Percentiles rank a stretch among this genome's conserved stretches.
Conservation (phyloP, 2,888 invertebrate genomes). For the Spisula subtruncata region DNA sequence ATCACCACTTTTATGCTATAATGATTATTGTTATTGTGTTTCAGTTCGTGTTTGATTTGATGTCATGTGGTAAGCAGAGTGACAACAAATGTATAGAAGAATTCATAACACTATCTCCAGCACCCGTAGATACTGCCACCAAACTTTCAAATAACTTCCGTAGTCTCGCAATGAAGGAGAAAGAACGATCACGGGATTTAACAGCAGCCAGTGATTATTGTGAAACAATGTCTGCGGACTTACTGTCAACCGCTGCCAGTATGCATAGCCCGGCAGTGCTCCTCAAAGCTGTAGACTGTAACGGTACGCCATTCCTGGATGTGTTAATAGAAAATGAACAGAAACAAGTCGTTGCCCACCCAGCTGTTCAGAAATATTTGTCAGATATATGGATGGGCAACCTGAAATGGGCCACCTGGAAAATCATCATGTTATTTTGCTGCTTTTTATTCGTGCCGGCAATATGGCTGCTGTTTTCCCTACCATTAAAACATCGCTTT, state of each 20-base stretch:
- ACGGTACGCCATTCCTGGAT: slow-evolving; percentile 98
- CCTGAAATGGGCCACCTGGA: slow-evolving; percentile 98
- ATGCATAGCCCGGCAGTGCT: slow-evolving; percentile 98
- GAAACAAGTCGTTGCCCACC: slow-evolving; percentile 97
- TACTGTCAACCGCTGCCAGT: slow-evolving; percentile 97
- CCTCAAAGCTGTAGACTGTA: slow-evolving; percentile 97
- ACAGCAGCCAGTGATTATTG: slow-evolving; percentile 98
- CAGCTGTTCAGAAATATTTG: slow-evolving; percentile 98
- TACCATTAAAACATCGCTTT: slow-evolving; percentile 97
- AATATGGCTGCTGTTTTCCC: slow-evolving; percentile 97
- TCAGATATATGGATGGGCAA: slow-evolving; percentile 98
- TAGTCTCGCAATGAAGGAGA: slow-evolving; percentile 96
- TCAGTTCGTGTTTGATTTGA: slow-evolving; percentile 98
- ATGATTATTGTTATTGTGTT: slow-evolving; percentile 75
- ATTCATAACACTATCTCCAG: slow-evolving; percentile 99
- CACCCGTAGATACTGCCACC: slow-evolving; percentile 99
- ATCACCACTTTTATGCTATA: no score
- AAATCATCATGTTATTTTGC: slow-evolving; percentile 95
- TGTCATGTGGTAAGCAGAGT: slow-evolving; percentile 97
- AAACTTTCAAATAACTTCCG: slow-evolving; percentile 94
- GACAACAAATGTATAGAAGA: slow-evolving; percentile 99
- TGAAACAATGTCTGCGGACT: slow-evolving; percentile 98
- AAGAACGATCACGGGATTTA: slow-evolving; percentile 98
- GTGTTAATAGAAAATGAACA: slow-evolving; percentile 99
- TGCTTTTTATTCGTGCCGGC: slow-evolving; percentile 96